Conservation (phyloP, 2,797 vertebrate species). For the Pangasius larnaudii region DNA sequence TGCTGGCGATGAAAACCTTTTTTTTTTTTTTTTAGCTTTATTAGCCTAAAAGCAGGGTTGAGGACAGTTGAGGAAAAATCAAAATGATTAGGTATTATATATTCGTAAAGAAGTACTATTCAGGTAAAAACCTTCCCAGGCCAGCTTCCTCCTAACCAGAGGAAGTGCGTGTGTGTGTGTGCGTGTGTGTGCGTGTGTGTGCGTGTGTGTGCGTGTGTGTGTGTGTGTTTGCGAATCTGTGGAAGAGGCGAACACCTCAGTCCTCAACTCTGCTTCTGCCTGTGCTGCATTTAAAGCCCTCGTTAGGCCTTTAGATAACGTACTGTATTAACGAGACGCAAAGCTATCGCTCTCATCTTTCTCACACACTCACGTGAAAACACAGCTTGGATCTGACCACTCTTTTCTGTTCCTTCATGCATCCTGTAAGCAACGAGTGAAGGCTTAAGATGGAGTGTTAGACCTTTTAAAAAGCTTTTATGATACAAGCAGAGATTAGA, state of each 20-base stretch:
- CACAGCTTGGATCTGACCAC: conserved; percentile 29
- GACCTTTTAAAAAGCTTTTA: conserved; percentile 14
- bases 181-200: no score
- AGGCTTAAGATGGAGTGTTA: not conserved
- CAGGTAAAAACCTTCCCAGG: conserved; percentile 72
- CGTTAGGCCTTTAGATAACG: conserved; percentile 71
- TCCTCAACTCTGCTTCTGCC: conserved; percentile 79
- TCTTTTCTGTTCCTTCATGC: conserved; percentile 42
- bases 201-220: not conserved
- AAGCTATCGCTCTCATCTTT: conserved; percentile 57
- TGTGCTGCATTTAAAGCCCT: conserved; percentile 72
- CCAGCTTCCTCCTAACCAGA: conserved; percentile 57
- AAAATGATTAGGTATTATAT: conserved; percentile 65
- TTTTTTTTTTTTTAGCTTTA: conserved; percentile 70
- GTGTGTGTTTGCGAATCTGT: conserved; percentile 27
- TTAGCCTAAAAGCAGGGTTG: conserved; percentile 82
- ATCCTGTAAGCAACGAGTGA: not conserved
- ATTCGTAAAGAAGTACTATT: conserved; percentile 69
- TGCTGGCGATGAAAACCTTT: conserved; percentile 68
- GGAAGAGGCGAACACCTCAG: conserved; percentile 47
- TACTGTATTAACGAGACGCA: conserved; percentile 66
- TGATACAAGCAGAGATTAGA: not conserved
- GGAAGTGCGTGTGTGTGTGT: conserved; percentile 21
- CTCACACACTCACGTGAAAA: not conserved
- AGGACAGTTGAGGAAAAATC: conserved; percentile 66